Evolutionary conservation across 2,888 invertebrate genomes (phyloP).

Genomic region (Busseola fusca): DNA sequence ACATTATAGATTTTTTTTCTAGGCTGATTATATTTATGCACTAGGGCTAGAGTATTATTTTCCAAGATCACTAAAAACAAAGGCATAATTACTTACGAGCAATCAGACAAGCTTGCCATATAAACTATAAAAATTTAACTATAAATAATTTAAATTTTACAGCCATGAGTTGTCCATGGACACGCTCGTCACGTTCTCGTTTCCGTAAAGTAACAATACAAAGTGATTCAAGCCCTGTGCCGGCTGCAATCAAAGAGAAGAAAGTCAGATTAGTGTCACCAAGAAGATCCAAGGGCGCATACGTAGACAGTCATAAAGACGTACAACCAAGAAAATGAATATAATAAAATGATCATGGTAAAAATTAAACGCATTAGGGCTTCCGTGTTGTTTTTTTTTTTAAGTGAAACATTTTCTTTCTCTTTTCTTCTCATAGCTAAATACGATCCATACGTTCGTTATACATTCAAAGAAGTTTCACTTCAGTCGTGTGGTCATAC

Average conservation of each 20-base stretch:
- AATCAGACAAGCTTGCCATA: neutral
- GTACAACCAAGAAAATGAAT: neutral
- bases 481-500: too few relatives aligned
- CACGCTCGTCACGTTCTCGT: neutral
- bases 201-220: constrained; percentile 26
- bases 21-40: neutral
- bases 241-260: neutral
- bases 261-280: constrained; percentile 1
- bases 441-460: too few relatives aligned
- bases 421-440: too few relatives aligned
- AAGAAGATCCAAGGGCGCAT: neutral
- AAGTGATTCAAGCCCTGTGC: neutral
- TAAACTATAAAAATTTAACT: too few relatives aligned
- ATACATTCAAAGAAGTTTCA: too few relatives aligned
- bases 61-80: neutral
- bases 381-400: constrained; percentile 1
- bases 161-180: constrained; percentile 28
- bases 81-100: neutral
- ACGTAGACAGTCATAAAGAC: neutral
- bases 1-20: neutral
- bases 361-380: neutral
- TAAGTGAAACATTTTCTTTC: too few relatives aligned
- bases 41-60: neutral
- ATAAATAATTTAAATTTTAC: constrained; percentile 15
- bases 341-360: neutral